Conservation (phyloP, 37 sponge, comb jelly and placozoan genomes). For the Haliclona indistincta region DNA sequence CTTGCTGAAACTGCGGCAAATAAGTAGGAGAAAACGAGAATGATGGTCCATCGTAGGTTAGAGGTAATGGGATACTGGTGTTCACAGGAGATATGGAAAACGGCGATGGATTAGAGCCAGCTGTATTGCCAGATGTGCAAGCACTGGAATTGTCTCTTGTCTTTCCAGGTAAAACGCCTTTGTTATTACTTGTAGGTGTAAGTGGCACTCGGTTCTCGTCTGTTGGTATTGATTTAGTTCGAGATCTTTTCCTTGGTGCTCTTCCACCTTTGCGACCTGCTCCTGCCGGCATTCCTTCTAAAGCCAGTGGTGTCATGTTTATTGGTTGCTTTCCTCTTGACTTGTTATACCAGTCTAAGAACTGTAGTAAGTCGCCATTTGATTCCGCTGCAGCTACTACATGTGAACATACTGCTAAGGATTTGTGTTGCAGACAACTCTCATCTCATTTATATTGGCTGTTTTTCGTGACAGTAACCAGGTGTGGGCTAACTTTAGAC, state of each 20-base stretch:
- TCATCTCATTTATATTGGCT: conserved; percentile 26
- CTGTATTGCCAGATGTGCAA: too few species aligned
- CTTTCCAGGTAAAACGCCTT: too few species aligned
- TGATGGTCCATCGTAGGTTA: too few species aligned
- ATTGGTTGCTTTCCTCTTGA: background rate
- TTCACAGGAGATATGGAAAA: too few species aligned
- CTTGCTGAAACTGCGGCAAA: too few species aligned
- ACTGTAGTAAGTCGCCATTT: conserved; percentile 15
- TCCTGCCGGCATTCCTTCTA: conserved; percentile 17
- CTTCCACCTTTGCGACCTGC: conserved; percentile 42
- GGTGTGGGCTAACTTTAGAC: conserved; percentile 4
- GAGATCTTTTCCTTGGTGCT: conserved; percentile 10
- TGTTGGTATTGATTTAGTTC: background rate
- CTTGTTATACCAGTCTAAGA: conserved; percentile 17
- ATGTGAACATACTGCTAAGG: conserved; percentile 26
- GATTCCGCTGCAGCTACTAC: conserved; percentile 23
- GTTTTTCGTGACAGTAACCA: background rate
- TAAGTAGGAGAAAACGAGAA: too few species aligned
- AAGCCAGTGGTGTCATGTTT: conserved; percentile 16
- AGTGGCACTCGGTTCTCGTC: conserved; percentile 8
- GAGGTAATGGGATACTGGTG: too few species aligned
- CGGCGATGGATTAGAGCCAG: too few species aligned
- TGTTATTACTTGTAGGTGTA: too few species aligned
- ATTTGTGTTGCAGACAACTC: conserved; percentile 19
- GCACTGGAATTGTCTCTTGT: too few species aligned